These are phyloP conservation scores for Drosophila macrospina DNA, from an alignment of 2,888 invertebrate genomes.

Conservation along the genomic window DNA sequence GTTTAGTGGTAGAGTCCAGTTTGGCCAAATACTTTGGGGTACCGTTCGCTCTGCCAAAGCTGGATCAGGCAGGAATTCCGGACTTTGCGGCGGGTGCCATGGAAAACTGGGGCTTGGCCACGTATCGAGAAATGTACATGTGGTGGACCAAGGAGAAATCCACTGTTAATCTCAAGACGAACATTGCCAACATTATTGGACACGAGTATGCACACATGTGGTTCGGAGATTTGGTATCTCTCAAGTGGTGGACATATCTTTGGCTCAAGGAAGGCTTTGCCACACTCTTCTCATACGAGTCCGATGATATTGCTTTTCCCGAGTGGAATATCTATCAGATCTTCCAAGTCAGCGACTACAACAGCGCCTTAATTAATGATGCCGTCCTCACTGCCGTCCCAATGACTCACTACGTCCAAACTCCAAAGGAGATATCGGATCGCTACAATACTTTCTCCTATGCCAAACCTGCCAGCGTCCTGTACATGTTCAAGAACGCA, in stretches of 20 bases:
- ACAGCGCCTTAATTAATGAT: constrained; percentile 65
- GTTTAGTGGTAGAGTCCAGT: constrained; percentile 89
- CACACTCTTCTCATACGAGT: constrained; percentile 80
- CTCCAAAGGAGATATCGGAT: constrained; percentile 92
- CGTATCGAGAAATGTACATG: constrained; percentile 85
- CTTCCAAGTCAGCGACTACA: constrained; percentile 89
- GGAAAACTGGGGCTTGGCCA: constrained; percentile 97
- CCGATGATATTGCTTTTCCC: constrained; percentile 83
- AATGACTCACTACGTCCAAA: constrained; percentile 92
- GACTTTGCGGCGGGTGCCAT: constrained; percentile 95
- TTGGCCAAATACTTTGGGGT: constrained; percentile 91
- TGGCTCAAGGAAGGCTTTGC: constrained; percentile 91
- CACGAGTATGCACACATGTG: constrained; percentile 91
- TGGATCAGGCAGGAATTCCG: constrained; percentile 95
- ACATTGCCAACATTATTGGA: constrained; percentile 87
- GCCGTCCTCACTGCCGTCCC: constrained; percentile 84
- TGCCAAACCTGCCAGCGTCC: constrained; percentile 87
- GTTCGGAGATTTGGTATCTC: constrained; percentile 91
- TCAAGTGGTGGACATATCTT: constrained; percentile 89
- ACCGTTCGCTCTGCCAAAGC: constrained; percentile 91
- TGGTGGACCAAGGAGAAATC: constrained; percentile 77
- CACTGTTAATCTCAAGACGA: constrained; percentile 74
- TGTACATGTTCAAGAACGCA: constrained; percentile 75
- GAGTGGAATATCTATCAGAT: constrained; percentile 91
- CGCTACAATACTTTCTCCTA: constrained; percentile 94